Evolutionary conservation across 2,113 vertebrate species (phyloP).

Genomic region (Campylomormyrus numenius): DNA sequence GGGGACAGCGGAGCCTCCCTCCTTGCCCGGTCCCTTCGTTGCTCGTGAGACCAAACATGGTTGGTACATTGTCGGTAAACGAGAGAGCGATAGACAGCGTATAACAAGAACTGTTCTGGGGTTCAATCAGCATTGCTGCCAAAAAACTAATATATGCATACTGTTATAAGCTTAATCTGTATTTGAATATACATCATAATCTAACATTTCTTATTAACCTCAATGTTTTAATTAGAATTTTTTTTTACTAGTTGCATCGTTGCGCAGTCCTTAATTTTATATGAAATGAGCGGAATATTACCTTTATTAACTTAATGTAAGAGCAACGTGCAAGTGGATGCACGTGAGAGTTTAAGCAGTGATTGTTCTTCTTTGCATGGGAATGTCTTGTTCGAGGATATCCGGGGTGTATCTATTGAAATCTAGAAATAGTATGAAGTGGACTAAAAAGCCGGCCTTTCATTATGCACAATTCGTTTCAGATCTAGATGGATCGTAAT

Average conservation of each 20-base stretch:
- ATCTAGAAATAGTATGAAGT: neutral
- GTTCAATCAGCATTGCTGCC: neutral
- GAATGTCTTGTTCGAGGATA: neutral
- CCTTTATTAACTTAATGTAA: neutral
- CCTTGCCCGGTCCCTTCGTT: neutral
- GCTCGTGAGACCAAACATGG: conserved; percentile 9
- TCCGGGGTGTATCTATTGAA: neutral
- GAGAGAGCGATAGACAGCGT: neutral
- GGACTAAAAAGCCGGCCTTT: too few species aligned
- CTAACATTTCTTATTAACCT: neutral
- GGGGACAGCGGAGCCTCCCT: neutral
- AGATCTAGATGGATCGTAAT: neutral
- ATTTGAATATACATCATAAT: neutral
- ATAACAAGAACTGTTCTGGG: neutral
- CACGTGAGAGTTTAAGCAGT: neutral
- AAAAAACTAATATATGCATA: neutral
- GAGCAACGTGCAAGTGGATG: neutral
- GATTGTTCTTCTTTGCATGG: neutral
- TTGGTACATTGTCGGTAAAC: neutral
- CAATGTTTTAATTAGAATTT: neutral
- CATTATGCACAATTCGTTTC: neutral
- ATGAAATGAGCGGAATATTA: neutral
- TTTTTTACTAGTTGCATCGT: neutral
- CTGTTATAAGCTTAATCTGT: neutral
- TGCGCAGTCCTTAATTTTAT: neutral